These are phyloP conservation scores for Vombatus ursinus DNA, from an alignment of 2,113 vertebrate species.

Conservation along the genomic window DNA sequence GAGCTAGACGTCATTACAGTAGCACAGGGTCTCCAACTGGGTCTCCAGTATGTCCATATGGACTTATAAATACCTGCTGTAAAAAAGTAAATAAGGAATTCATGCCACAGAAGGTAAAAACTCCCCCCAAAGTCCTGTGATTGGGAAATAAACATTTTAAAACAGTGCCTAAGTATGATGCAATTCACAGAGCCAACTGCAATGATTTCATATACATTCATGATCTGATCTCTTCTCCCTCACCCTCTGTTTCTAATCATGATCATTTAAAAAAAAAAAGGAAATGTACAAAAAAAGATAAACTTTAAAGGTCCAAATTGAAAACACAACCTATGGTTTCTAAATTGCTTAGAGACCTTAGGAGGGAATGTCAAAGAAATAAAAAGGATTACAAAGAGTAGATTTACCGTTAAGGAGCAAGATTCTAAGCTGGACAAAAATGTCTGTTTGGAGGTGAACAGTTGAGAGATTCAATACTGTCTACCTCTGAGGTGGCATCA, in stretches of 20 bases:
- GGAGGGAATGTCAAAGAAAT: slow-evolving; percentile 65
- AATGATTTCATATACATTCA: slow-evolving; percentile 68
- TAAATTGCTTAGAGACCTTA: slow-evolving; percentile 79
- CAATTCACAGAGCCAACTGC: slow-evolving; percentile 8
- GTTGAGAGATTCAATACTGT: slow-evolving; percentile 22
- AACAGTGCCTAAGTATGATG: not conserved
- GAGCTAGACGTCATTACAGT: slow-evolving; percentile 70
- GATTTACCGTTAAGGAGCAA: slow-evolving; percentile 70
- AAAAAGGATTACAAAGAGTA: slow-evolving; percentile 66
- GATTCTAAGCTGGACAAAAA: slow-evolving; percentile 67
- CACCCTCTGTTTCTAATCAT: slow-evolving; percentile 55
- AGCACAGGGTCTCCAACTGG: slow-evolving; percentile 66
- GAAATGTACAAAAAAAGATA: slow-evolving; percentile 45
- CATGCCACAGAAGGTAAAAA: slow-evolving; percentile 71
- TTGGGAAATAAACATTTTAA: slow-evolving; percentile 69
- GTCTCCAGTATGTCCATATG: slow-evolving; percentile 68
- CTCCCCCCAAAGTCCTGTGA: slow-evolving; percentile 59
- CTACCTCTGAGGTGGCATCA: slow-evolving; percentile 35
- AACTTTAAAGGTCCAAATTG: slow-evolving; percentile 63
- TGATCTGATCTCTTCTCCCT: slow-evolving; percentile 46
- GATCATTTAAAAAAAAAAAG: slow-evolving; percentile 67
- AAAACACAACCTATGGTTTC: slow-evolving; percentile 74
- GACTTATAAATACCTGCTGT: slow-evolving; percentile 80
- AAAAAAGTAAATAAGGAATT: slow-evolving; percentile 79
- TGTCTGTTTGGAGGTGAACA: slow-evolving; percentile 48